Evolutionary conservation across 1,140 invertebrate species (phyloP), one percentile per base, ranked within the genome.

Genomic region (Triops cancriformis): DNA sequence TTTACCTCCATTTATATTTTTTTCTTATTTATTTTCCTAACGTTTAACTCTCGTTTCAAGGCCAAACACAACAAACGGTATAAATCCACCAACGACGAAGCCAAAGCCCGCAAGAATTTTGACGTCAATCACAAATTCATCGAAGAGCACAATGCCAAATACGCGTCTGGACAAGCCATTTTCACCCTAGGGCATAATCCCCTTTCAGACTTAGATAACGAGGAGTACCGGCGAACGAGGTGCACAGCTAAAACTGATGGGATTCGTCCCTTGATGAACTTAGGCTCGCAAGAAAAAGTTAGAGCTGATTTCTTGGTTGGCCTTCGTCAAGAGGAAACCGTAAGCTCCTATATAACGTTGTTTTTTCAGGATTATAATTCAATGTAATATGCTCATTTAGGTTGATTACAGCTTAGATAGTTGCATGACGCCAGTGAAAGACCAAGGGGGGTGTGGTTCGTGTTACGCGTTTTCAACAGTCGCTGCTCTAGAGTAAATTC

Each of bases 401-500:
- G 26, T 79, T 41, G 78, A 79, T 41, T 26, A 77, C 12, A 51
- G 78, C 12, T 72, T 3, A 3, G 1, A 73, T 26, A 12, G 51
- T 26, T 79, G 78, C 26, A 79, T 76, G 75, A 64, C 75, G 5
- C 78, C 51, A 11, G 45, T 79, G 23, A 45, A 76, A 43, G 31
- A 73, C 77, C 83, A 85, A 79, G 82, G 79, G 26, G 74, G 82
- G n/a, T 85, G 85, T 74, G 85, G 84, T 23, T 84, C 83, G 23
- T 86, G 85, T 72, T 85, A 84, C 83, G 82, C 85, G 0, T 85
- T 86, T 73, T 82, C 83, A 6, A 73, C 82, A 11, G 79, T 80
- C 0, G 79, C 77, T 1, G 28, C 81, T 26, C 73, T 83, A 9
- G 82, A 83, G 72, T 80, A 80, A 12, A 74, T 78, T 23, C 31